Evolutionary conservation across 2,888 invertebrate genomes (phyloP), one percentile per base, ranked within the genome.

Genomic region (Amiota mariae): DNA sequence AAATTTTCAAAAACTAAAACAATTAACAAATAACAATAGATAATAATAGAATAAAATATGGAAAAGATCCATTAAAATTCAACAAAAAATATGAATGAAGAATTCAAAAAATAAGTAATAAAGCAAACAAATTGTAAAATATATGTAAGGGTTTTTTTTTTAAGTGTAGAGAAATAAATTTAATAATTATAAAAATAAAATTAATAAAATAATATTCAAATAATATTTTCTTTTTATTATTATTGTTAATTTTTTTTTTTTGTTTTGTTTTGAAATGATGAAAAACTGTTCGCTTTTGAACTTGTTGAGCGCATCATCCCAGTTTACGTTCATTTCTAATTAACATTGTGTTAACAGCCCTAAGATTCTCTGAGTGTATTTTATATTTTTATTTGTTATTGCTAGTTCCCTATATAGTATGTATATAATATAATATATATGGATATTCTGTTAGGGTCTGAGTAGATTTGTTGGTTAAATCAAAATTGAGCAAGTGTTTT

Each of bases 341-440:
- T 80, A 82, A 84, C 81, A 82, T 54, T 75, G 36, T 36, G 82
- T 81, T 78, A 82, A 83, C 83, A 83, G 83, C 83, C 83, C 83
- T 84, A 83, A 82, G 18, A 75, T 79, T 83, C 81, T 84, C 83
- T 83, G 83, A 83, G 82, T 84, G 80, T 79, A 74, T 81, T 36
- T 36, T 36, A 1, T 36, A 1, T 36, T 54, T 54, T 18, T 9
- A 20, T 11, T 15, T 20, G 18, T 59, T 59, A 59, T 20, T 59
- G 59, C 59, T 20, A 20, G 20, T 15, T 20, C 36, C 36, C 36
- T 36, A 36, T 36, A 36, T 36, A 36, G 36, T 36, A 36, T 6
- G 36, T 36, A 36, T 36, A 36, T 2, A 2, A 24, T 24, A 24
- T 24, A 2, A 36, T 36, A 36, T 36, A 36, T 36, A 36, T 36